Conservation (phyloP, 2,888 invertebrate species). For the Hydroisotoma schaefferi region DNA sequence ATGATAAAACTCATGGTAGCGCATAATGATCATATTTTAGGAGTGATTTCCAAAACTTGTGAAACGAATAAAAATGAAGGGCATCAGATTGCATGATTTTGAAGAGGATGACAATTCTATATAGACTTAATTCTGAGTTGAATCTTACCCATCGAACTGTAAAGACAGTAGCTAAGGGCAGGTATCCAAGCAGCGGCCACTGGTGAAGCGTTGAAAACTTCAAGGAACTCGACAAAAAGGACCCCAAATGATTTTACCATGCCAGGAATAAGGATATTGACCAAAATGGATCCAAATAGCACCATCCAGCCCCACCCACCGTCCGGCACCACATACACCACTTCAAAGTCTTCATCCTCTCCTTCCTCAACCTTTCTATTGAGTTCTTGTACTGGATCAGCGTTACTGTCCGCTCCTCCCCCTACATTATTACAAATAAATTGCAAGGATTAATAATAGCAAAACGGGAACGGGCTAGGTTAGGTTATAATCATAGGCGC, state of each 20-base stretch:
- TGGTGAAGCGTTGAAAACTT: conserved; percentile 70
- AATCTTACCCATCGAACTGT: conserved; percentile 75
- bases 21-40: too few relatives aligned
- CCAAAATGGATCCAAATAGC: conserved; percentile 72
- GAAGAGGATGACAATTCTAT: not conserved
- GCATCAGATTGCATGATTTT: too few relatives aligned
- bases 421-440: too few relatives aligned
- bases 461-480: too few relatives aligned
- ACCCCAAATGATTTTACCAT: conserved; percentile 86
- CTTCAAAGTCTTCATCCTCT: conserved; percentile 16
- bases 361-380: not conserved
- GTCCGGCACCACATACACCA: conserved; percentile 69
- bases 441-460: too few relatives aligned
- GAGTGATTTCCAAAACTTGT: too few relatives aligned
- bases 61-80: too few relatives aligned
- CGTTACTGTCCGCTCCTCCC: too few relatives aligned
- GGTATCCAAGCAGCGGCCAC: conserved; percentile 71
- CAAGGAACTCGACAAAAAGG: conserved; percentile 74
- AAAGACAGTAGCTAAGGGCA: conserved; percentile 81
- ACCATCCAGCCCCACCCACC: conserved; percentile 84
- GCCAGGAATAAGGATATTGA: conserved; percentile 80
- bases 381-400: too few relatives aligned
- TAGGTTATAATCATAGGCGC: too few relatives aligned
- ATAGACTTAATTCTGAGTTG: not conserved
- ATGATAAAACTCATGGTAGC: too few relatives aligned